phyloP scores from a whole-genome alignment of 2,888 invertebrate species.

The Saturnia japonica region DNA sequence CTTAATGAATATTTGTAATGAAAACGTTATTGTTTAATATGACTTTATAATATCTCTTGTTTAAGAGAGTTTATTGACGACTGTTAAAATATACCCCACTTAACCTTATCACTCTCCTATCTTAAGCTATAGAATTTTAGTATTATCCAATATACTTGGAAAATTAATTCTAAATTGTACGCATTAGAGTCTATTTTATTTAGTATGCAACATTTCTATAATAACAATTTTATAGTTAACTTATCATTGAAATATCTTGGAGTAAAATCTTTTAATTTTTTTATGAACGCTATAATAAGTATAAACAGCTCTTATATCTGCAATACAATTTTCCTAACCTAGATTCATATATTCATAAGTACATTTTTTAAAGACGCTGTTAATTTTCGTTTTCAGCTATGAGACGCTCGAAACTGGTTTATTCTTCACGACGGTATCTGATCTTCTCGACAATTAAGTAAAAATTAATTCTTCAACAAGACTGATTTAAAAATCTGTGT shows the following conservation, averaged over 20 bases:
- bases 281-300: not conserved
- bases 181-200: not conserved
- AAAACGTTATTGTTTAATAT: not conserved
- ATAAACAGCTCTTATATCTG: not conserved
- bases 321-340: not conserved
- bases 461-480: conserved; percentile 16
- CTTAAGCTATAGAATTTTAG: not conserved
- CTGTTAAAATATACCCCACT: not conserved
- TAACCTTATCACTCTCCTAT: not conserved
- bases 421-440: not conserved
- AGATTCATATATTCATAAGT: not conserved
- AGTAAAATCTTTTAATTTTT: not conserved
- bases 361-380: not conserved
- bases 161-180: not conserved
- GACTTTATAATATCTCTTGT: not conserved
- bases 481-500: conserved; percentile 15
- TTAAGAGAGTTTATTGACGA: not conserved
- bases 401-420: conserved; percentile 26
- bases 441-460: not conserved
- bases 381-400: conserved; percentile 42
- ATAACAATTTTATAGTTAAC: not conserved
- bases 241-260: not conserved
- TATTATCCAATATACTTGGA: not conserved
- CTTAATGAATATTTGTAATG: not conserved
- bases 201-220: not conserved